Percentiles rank a stretch among this genome's conserved stretches.
These are phyloP conservation scores for Corvus hawaiiensis DNA, from an alignment of 2,113 vertebrate genomes.

Conservation along the genomic window DNA sequence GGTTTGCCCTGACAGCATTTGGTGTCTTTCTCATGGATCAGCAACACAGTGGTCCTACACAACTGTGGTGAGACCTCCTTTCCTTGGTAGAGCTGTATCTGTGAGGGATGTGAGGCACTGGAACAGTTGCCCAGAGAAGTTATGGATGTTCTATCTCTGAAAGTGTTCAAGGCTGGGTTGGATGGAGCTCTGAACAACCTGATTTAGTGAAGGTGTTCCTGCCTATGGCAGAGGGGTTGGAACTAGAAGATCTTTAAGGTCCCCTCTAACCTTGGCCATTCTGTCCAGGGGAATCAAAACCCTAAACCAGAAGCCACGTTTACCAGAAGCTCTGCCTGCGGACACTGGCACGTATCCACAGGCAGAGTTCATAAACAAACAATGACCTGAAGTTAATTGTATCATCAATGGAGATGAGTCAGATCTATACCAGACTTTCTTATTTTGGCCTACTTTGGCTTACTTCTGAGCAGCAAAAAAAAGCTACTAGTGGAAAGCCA, in stretches of 20 bases:
- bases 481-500: background rate
- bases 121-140: background rate
- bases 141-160: background rate
- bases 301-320: rapidly evolving
- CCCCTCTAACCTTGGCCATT: background rate
- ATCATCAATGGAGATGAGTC: background rate
- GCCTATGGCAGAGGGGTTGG: background rate
- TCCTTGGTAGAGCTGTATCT: background rate
- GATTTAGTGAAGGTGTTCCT: background rate
- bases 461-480: background rate
- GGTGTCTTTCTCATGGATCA: background rate
- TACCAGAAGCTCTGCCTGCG: background rate
- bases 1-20: background rate
- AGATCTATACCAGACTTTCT: background rate
- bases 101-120: background rate
- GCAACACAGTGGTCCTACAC: background rate
- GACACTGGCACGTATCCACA: rapidly evolving
- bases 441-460: background rate
- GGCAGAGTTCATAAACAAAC: background rate
- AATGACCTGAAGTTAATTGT: background rate
- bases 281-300: background rate
- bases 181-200: background rate
- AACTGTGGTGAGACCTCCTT: background rate
- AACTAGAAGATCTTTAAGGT: background rate
- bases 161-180: background rate